Base-by-base conservation (phyloP, 2,113 vertebrate species). In the Egretta garzetta region DNA sequence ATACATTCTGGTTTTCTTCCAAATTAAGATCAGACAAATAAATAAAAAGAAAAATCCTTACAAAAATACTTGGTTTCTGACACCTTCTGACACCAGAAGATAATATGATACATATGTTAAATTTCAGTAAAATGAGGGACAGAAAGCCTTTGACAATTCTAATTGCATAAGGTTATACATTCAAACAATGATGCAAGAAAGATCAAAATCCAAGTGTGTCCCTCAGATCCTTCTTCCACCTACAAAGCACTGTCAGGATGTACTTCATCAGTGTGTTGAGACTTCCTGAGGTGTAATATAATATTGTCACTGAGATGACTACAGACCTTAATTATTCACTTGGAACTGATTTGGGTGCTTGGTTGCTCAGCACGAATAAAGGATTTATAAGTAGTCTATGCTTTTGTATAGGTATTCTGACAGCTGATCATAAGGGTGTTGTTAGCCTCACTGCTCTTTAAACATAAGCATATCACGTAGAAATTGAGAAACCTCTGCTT, bases 221-320 rank as follows among this genome's bases (percentile, higher is more conserved):
- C 5, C 4, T 74, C 15, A 64, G 33, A 32, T 23, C 26, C 10
- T 23, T 75, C 22, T 85, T 74, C 43, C 17, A 32, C 12, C 37
- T 49, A 41, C 14, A 45, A 74, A 37, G 12, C 37, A 7, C 5
- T 74, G 81, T 87, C 92, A 90, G 80, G 75, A 76, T 72, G 37
- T 94, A 49, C 50, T 68, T 75, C 89, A 90, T 62, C 81, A 86
- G 56, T 94, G 73, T 92, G 63, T 80, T 96, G 90, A 96, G 93
- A 89, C 39, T 33, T 84, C 24, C 21, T 55, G 43, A 58, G 20
- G 6, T 9, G 10, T 37, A 60, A 27, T 56, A 8, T n/a, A 58
- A 15, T 27, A 32, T 53, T 66, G 5, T 10, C 45, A 35, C 14
- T 47, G 58, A 64, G 30, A 58, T 17, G 72, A 77, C 14, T 67